Conservation (phyloP, 2,113 vertebrate species). For the Apeltes quadracus region DNA sequence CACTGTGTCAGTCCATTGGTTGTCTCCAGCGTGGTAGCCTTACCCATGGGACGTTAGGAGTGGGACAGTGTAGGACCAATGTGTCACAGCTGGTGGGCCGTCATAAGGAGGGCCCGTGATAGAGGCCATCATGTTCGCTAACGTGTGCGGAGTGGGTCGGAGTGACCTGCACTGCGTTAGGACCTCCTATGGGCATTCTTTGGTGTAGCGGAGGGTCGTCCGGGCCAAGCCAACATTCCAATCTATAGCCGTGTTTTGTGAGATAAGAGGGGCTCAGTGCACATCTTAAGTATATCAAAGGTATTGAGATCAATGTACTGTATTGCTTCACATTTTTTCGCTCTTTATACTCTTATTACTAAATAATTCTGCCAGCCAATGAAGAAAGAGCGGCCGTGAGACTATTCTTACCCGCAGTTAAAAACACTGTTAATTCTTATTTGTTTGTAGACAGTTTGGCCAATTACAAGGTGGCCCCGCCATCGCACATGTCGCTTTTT, state of each 20-base stretch:
- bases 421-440: background rate
- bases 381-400: background rate
- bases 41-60: constrained; percentile 50
- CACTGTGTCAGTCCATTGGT: constrained; percentile 2
- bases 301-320: too few relatives aligned
- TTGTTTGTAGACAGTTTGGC: too few relatives aligned
- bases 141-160: constrained; percentile 41
- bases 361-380: too few relatives aligned
- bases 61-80: constrained; percentile 35
- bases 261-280: too few relatives aligned
- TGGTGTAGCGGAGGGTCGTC: background rate
- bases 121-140: constrained; percentile 16
- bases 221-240: too few relatives aligned
- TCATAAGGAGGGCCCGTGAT: constrained; percentile 35
- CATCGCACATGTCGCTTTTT: too few relatives aligned
- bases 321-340: too few relatives aligned
- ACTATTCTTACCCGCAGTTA: background rate
- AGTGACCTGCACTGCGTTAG: constrained; percentile 8
- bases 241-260: too few relatives aligned
- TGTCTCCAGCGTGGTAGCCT: constrained; percentile 57
- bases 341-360: too few relatives aligned
- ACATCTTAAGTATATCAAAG: too few relatives aligned
- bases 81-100: constrained; percentile 56
- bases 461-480: background rate
- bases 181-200: constrained; percentile 13